Evolutionary conservation across 1,140 invertebrate species (phyloP).

Genomic region (Metopolophium dirhodum): DNA sequence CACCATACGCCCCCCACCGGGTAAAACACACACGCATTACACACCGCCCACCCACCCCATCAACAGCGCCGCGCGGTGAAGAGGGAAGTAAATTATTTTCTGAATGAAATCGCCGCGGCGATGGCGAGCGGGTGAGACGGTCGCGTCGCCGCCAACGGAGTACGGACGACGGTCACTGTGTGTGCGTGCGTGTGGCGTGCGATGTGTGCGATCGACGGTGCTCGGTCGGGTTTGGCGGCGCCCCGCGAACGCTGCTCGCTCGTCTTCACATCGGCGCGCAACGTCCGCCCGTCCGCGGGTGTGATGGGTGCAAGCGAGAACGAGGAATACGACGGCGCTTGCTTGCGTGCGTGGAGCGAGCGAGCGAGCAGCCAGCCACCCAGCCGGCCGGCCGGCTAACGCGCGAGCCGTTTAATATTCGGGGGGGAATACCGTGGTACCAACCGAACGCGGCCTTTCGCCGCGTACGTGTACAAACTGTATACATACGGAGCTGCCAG

Average conservation of each 20-base stretch:
- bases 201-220: neutral
- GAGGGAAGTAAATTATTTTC: constrained; percentile 56
- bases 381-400: neutral
- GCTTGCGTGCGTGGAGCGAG: neutral
- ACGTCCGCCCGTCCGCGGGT: neutral
- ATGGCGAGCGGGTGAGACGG: neutral
- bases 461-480: constrained; percentile 46
- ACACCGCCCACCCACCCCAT: neutral
- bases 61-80: neutral
- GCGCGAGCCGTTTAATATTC: neutral
- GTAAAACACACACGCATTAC: constrained; percentile 19
- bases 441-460: constrained; percentile 23
- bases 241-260: neutral
- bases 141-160: neutral
- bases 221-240: neutral
- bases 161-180: neutral
- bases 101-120: constrained; percentile 52
- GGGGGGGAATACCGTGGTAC: neutral
- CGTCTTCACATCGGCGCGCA: neutral
- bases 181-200: neutral
- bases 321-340: neutral
- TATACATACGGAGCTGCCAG: constrained; percentile 45
- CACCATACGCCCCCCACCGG: neutral
- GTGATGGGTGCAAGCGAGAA: neutral
- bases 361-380: neutral